Evolutionary conservation across 2,113 vertebrate species (phyloP).

Genomic region (Chinchilla lanigera): DNA sequence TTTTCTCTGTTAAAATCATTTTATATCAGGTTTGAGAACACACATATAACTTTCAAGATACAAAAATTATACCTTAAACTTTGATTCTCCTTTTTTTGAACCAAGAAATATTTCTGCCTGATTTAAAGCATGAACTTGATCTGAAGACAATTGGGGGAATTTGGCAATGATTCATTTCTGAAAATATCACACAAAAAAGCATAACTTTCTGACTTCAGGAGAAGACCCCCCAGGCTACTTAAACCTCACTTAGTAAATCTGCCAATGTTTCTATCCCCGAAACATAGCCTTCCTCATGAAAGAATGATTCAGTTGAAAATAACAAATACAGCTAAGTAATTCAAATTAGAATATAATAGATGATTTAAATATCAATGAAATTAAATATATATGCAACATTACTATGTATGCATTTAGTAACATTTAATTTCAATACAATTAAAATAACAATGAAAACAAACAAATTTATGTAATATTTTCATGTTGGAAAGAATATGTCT

Average conservation of each 20-base stretch:
- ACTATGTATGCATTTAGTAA: neutral
- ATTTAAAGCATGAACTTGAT: conserved; percentile 46
- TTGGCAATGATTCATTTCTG: conserved; percentile 52
- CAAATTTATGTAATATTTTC: neutral
- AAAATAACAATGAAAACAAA: neutral
- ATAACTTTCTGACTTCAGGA: conserved; percentile 45
- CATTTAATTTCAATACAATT: conserved; percentile 23
- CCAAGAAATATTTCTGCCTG: conserved; percentile 7
- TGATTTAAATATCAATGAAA: neutral
- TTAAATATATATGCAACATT: neutral
- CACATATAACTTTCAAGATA: conserved; percentile 3
- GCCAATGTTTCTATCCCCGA: neutral
- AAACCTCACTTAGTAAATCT: conserved; percentile 37
- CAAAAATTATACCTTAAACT: conserved; percentile 77
- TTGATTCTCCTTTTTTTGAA: conserved; percentile 49
- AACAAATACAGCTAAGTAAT: neutral
- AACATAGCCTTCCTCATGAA: conserved; percentile 36
- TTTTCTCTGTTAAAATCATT: neutral
- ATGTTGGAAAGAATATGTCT: neutral
- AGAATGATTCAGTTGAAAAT: neutral
- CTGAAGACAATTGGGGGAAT: neutral
- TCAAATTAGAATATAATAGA: neutral
- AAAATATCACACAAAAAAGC: conserved; percentile 24
- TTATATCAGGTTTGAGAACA: neutral
- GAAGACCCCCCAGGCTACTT: conserved; percentile 2